A percentile compares a stretch with the other conserved stretches of the same genome.
phyloP scores from a whole-genome alignment of 2,888 invertebrate genomes.

The Sphaeridia pumilis region DNA sequence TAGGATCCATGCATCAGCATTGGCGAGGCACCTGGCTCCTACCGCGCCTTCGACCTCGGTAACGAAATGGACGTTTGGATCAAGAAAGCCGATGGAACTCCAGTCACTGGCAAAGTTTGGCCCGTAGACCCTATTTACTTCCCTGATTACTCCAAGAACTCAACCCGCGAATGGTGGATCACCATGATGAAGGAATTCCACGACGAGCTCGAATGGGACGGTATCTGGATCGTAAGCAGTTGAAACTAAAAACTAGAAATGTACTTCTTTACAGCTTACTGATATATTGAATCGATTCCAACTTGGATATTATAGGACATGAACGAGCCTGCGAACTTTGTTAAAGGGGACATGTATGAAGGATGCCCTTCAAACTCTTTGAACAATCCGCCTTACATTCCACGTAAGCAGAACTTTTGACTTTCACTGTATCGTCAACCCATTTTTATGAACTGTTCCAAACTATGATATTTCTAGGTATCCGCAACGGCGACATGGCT shows the following conservation, averaged over 20 bases:
- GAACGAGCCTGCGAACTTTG: constrained; percentile 79
- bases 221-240: constrained; percentile 34
- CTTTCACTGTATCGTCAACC: no score
- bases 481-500: constrained; percentile 66
- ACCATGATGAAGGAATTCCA: constrained; percentile 26
- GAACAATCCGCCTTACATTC: constrained; percentile 58
- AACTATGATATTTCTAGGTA: background rate
- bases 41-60: constrained; percentile 25
- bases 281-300: background rate
- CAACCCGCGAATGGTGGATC: constrained; percentile 31
- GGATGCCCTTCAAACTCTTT: constrained; percentile 47
- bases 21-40: constrained; percentile 39
- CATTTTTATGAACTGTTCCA: no score
- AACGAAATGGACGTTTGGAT: constrained; percentile 35
- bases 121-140: constrained; percentile 27
- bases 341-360: constrained; percentile 47
- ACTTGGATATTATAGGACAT: constrained; percentile 51
- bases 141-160: constrained; percentile 31
- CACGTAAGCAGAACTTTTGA: constrained; percentile 42
- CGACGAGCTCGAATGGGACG: constrained; percentile 28
- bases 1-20: constrained; percentile 28
- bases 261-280: background rate
- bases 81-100: constrained; percentile 23
- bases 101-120: constrained; percentile 28
- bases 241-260: background rate